phyloP scores from a whole-genome alignment of 2,797 vertebrate genomes.

The Rhynchonycteris naso region DNA sequence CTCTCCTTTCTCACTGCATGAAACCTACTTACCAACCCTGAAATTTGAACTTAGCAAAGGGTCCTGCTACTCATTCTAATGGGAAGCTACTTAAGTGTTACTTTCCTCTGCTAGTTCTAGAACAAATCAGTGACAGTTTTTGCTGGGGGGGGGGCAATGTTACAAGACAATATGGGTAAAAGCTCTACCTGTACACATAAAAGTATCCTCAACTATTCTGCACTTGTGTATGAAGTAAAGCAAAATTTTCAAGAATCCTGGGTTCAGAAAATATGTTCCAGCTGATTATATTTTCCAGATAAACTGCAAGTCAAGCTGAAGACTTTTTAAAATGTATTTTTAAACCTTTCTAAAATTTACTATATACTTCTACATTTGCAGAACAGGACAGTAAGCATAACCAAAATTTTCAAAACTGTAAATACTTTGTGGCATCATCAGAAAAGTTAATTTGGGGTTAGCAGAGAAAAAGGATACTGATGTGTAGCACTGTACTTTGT shows the following conservation, averaged over 20 bases:
- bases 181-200: not conserved
- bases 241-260: not conserved
- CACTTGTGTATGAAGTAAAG: not conserved
- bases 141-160: not conserved
- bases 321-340: not conserved
- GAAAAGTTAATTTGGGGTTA: slow-evolving; percentile 21
- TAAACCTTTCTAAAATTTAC: not conserved
- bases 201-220: not conserved
- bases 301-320: not conserved
- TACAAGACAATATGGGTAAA: not conserved
- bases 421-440: not conserved
- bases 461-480: not conserved
- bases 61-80: not conserved
- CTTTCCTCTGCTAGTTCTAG: not conserved
- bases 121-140: not conserved
- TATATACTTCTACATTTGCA: not conserved
- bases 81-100: not conserved
- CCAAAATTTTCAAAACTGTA: not conserved
- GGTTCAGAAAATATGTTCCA: not conserved
- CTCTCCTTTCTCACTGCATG: not conserved
- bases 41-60: not conserved
- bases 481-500: not conserved
- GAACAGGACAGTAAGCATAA: not conserved
- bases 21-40: not conserved
- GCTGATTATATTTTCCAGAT: not conserved